Evolutionary conservation across 35 echinoderm and acorn worm genomes (phyloP), one percentile per base, ranked within the genome.

Genomic region (Patiria miniata): DNA sequence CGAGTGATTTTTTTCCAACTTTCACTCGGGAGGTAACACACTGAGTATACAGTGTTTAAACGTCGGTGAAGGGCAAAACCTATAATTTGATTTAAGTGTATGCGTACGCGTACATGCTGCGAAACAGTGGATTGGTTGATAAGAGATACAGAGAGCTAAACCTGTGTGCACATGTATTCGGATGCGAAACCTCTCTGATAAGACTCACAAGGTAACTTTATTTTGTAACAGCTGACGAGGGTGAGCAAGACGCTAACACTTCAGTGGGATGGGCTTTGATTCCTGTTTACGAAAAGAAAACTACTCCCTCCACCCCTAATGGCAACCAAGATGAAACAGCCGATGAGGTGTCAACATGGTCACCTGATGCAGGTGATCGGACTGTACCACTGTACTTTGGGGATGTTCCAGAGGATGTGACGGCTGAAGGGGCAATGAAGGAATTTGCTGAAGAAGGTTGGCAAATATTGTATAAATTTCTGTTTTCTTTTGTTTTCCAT

Each of bases 331-430:
- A 82, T 82, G 17, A 4, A 12, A 51, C 15, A 8, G 80, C 7
- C 5, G 9, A n/a, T 30, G 1, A 52, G 40, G 26, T 21, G 5
- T 44, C 80, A 51, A 34, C 80, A 51, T 50, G 40, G 80, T 17
- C 21, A n/a, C 26, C 51, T 30, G 7, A 2, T 4, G 12, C 10
- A 51, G 26, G 50, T 21, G 51, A 82, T 51, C 30, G 23, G 80
- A 82, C 80, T 56, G 39, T 53, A 16, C 80, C 80, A 82, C 44
- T 82, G 40, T 82, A 52, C 26, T 52, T 52, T n/a, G 80, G 80
- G 80, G 80, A 82, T 30, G 40, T 52, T 10, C 80, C 80, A n/a
- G 40, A 82, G 10, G 47, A 51, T 47, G 51, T 82, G 18, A 16
- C 51, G 0, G 80, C 30, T 54, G 39, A 44, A 30, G 47, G 39